Evolutionary conservation across 2,113 vertebrate genomes (phyloP), one percentile per base, ranked within the genome.

Genomic region (Ictidomys tridecemlineatus): DNA sequence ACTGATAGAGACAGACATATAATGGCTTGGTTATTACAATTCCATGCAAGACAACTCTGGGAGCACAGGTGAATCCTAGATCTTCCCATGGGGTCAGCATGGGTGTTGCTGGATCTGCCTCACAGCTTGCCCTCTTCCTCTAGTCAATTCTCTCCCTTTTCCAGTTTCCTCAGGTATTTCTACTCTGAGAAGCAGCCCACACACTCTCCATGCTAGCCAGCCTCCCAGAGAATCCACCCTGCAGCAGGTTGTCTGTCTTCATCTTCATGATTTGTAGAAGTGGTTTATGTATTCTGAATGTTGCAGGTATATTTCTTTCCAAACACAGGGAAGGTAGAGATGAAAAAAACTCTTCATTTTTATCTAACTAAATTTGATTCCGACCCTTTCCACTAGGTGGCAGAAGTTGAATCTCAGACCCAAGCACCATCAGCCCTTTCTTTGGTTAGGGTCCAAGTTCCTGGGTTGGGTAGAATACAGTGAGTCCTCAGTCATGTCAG

Each of bases 351-450:
- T 39, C 7, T 37, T 85, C 17, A 14, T 42, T 85, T 63, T 56
- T 39, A 22, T 88, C 67, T 82, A 14, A 69, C 32, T 87, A 86
- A 63, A 63, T 37, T 48, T 85, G 32, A 94, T 85, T 82, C 69
- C 92, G 73, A 4, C 65, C 78, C 80, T 92, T 74, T 63, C 84
- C 84, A 95, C 90, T 93, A 93, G 92, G 61, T 93, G 84, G 92
- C 87, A 97, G 90, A 89, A 89, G 42, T 8, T 86, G 56, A 76
- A 70, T 72, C 88, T 88, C 77, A 96, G 53, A 72, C 82, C 4
- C n/a, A 34, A 42, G 30, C 69, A 1, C 85, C 26, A 79, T 32
- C n/a, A 17, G n/a, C 20, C 20, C 22, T 76, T 89, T 65, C 56
- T 22, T 45, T 32, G 26, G 63, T 13, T 34, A 74, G 56, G 16